Conservation (phyloP, 1,140 invertebrate genomes). For the Papilio polyxenes region DNA sequence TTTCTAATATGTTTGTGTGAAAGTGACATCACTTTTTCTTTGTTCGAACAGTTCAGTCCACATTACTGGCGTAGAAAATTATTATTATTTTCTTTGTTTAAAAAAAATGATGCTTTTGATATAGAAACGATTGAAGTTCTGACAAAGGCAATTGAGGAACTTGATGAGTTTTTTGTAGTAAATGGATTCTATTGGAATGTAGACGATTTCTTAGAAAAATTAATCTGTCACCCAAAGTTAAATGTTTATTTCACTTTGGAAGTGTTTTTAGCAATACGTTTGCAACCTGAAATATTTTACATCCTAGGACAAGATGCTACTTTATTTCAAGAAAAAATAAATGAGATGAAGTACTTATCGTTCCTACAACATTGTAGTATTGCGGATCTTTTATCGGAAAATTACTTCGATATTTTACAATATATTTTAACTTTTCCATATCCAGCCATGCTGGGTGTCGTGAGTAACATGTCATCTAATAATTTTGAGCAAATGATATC, state of each 20-base stretch:
- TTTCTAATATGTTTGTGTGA: constrained; percentile 19
- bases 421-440: constrained; percentile 7
- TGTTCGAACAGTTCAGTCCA: background rate
- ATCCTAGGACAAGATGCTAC: background rate
- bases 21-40: constrained; percentile 11
- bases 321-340: background rate
- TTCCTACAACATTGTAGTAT: background rate
- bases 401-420: background rate
- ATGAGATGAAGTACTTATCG: background rate
- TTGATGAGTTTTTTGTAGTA: constrained; percentile 16
- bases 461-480: background rate
- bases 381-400: background rate
- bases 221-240: constrained; percentile 4
- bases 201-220: background rate
- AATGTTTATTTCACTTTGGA: background rate
- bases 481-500: constrained; percentile 1
- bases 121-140: background rate
- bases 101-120: background rate
- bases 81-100: background rate
- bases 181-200: background rate
- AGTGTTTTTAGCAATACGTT: background rate
- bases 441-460: background rate
- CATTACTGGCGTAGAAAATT: constrained; percentile 8
- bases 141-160: background rate
- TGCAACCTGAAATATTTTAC: background rate